Percentiles rank a stretch among this genome's conserved stretches.
Evolutionary conservation across 1,140 invertebrate species (phyloP).

Genomic region (Drosophila athabasca): DNA sequence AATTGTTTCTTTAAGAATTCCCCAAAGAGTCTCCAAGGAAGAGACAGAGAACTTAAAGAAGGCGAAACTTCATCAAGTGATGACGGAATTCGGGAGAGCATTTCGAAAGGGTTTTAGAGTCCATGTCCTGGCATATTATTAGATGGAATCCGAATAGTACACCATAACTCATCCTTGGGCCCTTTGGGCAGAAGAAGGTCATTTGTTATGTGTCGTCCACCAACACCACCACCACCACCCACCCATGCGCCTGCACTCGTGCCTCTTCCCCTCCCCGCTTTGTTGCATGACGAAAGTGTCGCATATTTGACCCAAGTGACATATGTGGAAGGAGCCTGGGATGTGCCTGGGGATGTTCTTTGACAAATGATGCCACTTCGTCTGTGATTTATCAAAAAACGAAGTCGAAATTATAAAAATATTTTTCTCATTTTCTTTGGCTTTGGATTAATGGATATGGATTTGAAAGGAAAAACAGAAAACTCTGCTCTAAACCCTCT

Average conservation of each 20-base stretch:
- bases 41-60: conserved; percentile 1
- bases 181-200: conserved; percentile 51
- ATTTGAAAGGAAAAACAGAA: neutral
- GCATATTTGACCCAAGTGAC: conserved; percentile 62
- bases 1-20: conserved; percentile 38
- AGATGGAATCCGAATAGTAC: conserved; percentile 4
- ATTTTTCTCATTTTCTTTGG: conserved; percentile 48
- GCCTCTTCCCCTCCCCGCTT: conserved; percentile 1
- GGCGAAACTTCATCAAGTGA: conserved; percentile 29
- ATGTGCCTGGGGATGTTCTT: conserved; percentile 35
- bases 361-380: conserved; percentile 70
- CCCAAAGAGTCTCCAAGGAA: conserved; percentile 6
- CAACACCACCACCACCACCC: no score
- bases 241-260: neutral
- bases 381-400: conserved; percentile 76
- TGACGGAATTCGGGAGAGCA: neutral
- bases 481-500: neutral
- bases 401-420: conserved; percentile 65
- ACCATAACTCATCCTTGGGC: conserved; percentile 64
- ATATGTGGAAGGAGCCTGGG: conserved; percentile 38
- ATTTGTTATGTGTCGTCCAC: conserved; percentile 60
- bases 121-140: conserved; percentile 70
- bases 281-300: conserved; percentile 72
- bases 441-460: conserved; percentile 60
- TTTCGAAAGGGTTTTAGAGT: conserved; percentile 51